These are phyloP conservation scores for Netelia fuscicornis DNA, from an alignment of 2,888 invertebrate genomes.

Conservation along the genomic window DNA sequence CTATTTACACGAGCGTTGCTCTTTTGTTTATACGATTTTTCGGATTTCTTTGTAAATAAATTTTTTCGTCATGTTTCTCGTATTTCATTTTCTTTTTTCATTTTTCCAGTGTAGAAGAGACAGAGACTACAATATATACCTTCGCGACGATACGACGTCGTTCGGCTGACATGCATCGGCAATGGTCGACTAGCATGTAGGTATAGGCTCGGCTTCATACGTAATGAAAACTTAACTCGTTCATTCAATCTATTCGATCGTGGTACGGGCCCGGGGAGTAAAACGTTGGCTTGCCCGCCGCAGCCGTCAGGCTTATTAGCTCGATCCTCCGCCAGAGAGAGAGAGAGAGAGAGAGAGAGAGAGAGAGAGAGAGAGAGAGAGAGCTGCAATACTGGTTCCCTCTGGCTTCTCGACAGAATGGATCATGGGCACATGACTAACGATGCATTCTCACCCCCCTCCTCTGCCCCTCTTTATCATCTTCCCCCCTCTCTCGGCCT, in stretches of 20 bases:
- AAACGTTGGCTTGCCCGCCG: not conserved
- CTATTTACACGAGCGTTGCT: no score
- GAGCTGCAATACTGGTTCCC: not conserved
- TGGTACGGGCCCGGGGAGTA: slow-evolving; percentile 2
- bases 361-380: slow-evolving; percentile 9
- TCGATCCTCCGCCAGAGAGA: not conserved
- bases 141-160: not conserved
- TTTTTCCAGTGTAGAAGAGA: not conserved
- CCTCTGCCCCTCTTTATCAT: not conserved
- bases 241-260: slow-evolving; percentile 61
- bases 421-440: not conserved
- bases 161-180: slow-evolving; percentile 8
- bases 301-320: slow-evolving; percentile 17
- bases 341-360: slow-evolving; percentile 13
- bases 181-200: slow-evolving; percentile 16
- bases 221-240: slow-evolving; percentile 61
- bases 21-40: not conserved
- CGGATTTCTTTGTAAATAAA: not conserved
- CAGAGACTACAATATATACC: not conserved
- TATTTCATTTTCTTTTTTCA: not conserved
- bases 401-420: slow-evolving; percentile 11
- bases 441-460: not conserved
- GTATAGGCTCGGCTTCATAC: not conserved
- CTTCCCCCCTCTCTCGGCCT: not conserved
- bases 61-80: not conserved